Evolutionary conservation across 2,113 vertebrate genomes (phyloP).

Genomic region (Trogon melanurus): DNA sequence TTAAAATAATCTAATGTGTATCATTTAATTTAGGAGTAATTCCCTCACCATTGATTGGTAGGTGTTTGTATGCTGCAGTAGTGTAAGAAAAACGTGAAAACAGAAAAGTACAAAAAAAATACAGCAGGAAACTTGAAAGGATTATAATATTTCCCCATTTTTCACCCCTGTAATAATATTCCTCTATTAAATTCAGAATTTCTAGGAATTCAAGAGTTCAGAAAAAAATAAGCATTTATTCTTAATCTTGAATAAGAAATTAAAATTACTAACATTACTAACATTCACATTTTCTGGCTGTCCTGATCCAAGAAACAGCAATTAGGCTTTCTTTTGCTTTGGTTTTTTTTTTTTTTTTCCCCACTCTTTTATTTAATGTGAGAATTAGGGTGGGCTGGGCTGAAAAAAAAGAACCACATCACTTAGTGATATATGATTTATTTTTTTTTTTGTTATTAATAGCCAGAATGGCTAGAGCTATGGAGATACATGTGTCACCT

Average conservation of each 20-base stretch:
- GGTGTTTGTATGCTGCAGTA: background rate
- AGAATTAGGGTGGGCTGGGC: background rate
- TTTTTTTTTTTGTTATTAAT: no score
- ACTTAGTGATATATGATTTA: background rate
- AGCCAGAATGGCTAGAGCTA: background rate
- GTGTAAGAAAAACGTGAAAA: background rate
- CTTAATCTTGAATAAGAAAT: background rate
- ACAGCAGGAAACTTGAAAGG: background rate
- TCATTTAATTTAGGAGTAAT: constrained; percentile 26
- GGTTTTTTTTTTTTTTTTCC: background rate
- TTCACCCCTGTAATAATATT: background rate
- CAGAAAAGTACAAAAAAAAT: background rate
- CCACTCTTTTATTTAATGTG: background rate
- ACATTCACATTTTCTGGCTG: background rate
- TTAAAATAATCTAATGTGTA: constrained; percentile 16
- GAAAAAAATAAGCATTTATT: background rate
- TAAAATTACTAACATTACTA: background rate
- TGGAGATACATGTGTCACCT: background rate
- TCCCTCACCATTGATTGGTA: background rate
- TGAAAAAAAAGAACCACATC: background rate
- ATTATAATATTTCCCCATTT: background rate
- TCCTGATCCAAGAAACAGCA: background rate
- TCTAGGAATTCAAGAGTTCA: background rate
- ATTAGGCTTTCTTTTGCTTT: background rate
- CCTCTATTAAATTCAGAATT: background rate